phyloP scores from a whole-genome alignment of 2,888 invertebrate genomes.

The Heliothis peltigera region DNA sequence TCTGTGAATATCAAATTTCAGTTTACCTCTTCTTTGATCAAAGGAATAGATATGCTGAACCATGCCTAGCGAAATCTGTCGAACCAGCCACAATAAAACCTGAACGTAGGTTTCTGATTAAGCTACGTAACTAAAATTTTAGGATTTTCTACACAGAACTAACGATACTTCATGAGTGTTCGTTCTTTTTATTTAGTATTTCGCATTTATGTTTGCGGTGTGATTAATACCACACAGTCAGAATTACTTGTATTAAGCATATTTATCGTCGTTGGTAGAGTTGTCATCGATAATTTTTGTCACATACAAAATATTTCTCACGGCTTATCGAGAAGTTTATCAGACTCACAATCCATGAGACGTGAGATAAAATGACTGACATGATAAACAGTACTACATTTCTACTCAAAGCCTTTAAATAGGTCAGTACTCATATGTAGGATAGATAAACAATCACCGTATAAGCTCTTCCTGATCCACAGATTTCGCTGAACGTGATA shows the following conservation, averaged over 20 bases:
- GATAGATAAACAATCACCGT: conserved; percentile 32
- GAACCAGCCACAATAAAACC: too few relatives aligned
- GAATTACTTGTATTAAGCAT: neutral
- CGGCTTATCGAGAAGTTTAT: conserved; percentile 44
- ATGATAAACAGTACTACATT: conserved; percentile 31
- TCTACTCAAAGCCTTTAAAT: conserved; percentile 25
- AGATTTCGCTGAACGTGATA: conserved; percentile 31
- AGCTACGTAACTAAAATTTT: too few relatives aligned
- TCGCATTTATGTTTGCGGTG: too few relatives aligned
- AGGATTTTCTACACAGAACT: too few relatives aligned
- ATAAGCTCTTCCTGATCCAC: conserved; percentile 34
- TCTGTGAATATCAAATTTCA: neutral
- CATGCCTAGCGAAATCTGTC: too few relatives aligned
- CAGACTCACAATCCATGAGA: conserved; percentile 33
- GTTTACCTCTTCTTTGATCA: neutral
- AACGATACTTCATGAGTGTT: too few relatives aligned
- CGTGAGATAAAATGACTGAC: conserved; percentile 39
- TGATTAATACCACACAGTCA: neutral
- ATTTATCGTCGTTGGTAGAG: conserved; percentile 2
- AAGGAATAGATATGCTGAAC: neutral
- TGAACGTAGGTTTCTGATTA: too few relatives aligned
- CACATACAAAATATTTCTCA: conserved; percentile 51
- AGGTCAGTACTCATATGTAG: conserved; percentile 46
- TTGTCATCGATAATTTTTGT: conserved; percentile 16
- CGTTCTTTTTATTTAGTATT: too few relatives aligned